These are phyloP conservation scores for Trachymyrmex septentrionalis DNA, from an alignment of 1,140 invertebrate genomes.

Conservation along the genomic window DNA sequence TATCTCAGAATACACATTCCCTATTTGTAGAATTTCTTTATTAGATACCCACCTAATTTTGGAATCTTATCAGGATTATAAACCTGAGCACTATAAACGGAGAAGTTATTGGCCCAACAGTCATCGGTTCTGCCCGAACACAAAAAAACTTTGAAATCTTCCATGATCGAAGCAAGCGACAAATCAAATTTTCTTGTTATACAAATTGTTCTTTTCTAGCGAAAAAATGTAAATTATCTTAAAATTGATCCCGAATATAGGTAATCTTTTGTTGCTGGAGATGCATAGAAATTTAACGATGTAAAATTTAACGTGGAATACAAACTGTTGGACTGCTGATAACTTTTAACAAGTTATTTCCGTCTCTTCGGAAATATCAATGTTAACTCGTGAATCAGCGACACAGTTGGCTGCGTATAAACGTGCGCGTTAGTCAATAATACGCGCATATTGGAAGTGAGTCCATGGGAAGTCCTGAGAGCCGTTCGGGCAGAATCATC, in stretches of 20 bases:
- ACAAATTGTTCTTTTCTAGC: neutral
- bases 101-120: neutral
- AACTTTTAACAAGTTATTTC: neutral
- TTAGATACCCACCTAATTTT: neutral
- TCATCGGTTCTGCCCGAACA: neutral
- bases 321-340: neutral
- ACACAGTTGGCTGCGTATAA: conserved; percentile 43
- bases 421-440: conserved; percentile 62
- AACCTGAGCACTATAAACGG: neutral
- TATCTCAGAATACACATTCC: neutral
- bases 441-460: conserved; percentile 67
- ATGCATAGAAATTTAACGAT: neutral
- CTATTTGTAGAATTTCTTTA: conserved; percentile 10
- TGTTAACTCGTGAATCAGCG: conserved; percentile 54
- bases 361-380: neutral
- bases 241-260: neutral
- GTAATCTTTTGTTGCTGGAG: neutral
- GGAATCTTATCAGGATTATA: neutral
- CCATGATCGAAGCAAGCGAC: neutral
- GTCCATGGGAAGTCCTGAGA: conserved; percentile 78
- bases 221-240: neutral
- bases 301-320: neutral
- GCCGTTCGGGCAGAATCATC: conserved; percentile 76
- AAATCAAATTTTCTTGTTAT: neutral
- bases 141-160: neutral